A percentile compares a stretch with the other conserved stretches of the same genome.
phyloP scores from a whole-genome alignment of 2,797 vertebrate genomes.

The Ammospiza maritima region DNA sequence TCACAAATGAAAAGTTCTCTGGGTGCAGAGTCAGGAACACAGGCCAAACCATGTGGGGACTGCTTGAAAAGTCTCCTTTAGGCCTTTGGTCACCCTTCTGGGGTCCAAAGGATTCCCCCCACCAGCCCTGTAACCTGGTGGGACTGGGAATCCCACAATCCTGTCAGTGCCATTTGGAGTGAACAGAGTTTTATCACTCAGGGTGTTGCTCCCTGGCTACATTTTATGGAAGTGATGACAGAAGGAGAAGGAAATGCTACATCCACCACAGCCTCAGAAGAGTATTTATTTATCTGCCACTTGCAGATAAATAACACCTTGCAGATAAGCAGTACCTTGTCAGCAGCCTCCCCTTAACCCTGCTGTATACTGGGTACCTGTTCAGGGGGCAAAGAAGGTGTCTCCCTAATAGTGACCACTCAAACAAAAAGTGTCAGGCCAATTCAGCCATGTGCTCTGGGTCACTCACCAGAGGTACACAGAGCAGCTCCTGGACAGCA shows the following conservation, averaged over 20 bases:
- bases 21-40: neutral
- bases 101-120: neutral
- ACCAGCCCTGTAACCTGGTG: neutral
- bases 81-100: neutral
- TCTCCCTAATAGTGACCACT: neutral
- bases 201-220: neutral
- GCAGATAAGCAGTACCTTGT: neutral
- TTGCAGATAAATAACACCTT: neutral
- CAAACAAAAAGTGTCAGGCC: neutral
- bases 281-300: neutral
- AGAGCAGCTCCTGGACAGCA: neutral
- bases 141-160: neutral
- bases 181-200: neutral
- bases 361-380: neutral
- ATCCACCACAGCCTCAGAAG: neutral
- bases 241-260: neutral
- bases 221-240: neutral
- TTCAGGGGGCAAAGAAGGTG: neutral
- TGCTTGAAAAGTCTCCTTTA: neutral
- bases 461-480: neutral
- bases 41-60: neutral
- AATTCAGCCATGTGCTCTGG: neutral
- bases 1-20: neutral
- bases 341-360: neutral
- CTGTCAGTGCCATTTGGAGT: neutral